Evolutionary conservation across 2,797 vertebrate species (phyloP), one percentile per base, ranked within the genome.

Genomic region (Rhabdophis nuchalis): DNA sequence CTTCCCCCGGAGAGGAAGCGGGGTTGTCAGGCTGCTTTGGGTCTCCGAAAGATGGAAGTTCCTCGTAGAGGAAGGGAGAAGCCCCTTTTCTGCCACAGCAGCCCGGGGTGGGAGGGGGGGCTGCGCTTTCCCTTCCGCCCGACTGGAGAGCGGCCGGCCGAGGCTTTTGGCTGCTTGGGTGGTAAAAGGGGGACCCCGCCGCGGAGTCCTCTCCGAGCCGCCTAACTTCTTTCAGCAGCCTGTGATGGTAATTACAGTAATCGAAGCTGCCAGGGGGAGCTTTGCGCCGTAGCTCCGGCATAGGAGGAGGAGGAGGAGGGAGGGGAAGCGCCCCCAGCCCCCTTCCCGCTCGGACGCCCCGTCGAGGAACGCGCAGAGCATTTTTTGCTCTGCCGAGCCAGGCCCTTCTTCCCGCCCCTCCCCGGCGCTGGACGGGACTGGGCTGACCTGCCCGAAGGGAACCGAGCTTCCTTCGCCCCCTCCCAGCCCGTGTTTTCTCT

Each of bases 191-290:
- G 95, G 97, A 97, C 97, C 96, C 94, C 92, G 96, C 96, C 95
- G 97, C 94, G 94, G 96, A 94, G 96, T 95, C 94, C 95, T n/a
- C 94, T 95, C 91, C 97, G 97, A 95, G 96, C 96, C 93, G 97
- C 96, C 97, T 98, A 97, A 97, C 97, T 98, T 98, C 98, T 97
- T 98, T 98, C 98, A 98, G 97, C 97, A 97, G 97, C 95, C 97
- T 96, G 96, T 98, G 98, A 98, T 97, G 97, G 98, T 99, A 98
- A 99, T 99, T 99, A 98, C 98, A 98, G 98, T 99, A 99, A 99
- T 99, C 97, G 98, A 98, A 98, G 97, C 98, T 98, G 98, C 98
- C 98, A 98, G 98, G 98, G 98, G 57, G 98, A 98, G 98, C 98
- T 98, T 98, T 98, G 98, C 98, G 98, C 97, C 98, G 98, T 98